A percentile compares a stretch with the other conserved stretches of the same genome.
Conservation (phyloP, 2,113 vertebrate species). For the Psittacus erithacus region DNA sequence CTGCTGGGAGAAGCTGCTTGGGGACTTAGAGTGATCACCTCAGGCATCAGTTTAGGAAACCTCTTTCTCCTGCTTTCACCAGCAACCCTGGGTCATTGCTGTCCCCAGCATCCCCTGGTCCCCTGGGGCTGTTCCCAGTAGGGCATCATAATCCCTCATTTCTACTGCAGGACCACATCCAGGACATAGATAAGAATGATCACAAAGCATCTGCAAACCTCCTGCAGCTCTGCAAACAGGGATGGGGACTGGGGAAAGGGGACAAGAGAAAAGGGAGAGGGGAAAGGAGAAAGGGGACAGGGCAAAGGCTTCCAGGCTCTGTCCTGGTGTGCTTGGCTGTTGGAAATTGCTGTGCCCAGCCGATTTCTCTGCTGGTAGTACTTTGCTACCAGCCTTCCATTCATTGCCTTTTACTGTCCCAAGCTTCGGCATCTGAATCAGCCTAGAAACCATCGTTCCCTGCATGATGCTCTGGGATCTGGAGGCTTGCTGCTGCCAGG, state of each 20-base stretch:
- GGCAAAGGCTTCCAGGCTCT: neutral
- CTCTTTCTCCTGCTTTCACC: neutral
- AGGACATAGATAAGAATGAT: accelerated
- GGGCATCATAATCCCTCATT: accelerated
- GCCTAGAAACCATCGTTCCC: neutral
- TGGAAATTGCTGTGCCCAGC: accelerated
- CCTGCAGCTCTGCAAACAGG: neutral
- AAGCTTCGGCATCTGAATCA: neutral
- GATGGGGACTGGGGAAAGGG: neutral
- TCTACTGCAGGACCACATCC: neutral
- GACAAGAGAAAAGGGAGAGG: neutral
- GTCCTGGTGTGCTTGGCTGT: neutral
- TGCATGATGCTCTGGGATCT: neutral
- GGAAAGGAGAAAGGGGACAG: neutral
- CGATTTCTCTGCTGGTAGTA: neutral
- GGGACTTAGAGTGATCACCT: neutral
- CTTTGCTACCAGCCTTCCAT: neutral
- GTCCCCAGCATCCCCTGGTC: neutral
- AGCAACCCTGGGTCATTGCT: accelerated
- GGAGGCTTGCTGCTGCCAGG: accelerated
- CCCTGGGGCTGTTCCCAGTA: neutral
- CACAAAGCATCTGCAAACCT: neutral
- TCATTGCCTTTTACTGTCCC: neutral
- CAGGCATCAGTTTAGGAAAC: neutral
- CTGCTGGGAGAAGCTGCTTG: neutral